phyloP scores from a whole-genome alignment of 2,888 invertebrate species.

The Sialis fuliginosa region DNA sequence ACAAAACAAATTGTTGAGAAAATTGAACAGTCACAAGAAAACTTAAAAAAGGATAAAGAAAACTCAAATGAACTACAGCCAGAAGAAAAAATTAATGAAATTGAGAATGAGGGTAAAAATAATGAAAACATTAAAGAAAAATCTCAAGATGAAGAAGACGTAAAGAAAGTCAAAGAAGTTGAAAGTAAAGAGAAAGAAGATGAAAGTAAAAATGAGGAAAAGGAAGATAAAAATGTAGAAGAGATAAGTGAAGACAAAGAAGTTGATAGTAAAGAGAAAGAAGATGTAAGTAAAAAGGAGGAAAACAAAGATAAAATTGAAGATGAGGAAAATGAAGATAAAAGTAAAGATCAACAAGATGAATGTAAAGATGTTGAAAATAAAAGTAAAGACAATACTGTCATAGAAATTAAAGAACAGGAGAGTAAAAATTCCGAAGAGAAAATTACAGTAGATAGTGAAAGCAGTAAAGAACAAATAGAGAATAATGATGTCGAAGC shows the following conservation, averaged over 20 bases:
- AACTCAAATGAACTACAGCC: neutral
- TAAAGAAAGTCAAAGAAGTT: slow-evolving; percentile 18
- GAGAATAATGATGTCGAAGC: neutral
- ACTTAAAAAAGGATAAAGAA: slow-evolving; percentile 1
- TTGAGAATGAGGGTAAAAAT: neutral
- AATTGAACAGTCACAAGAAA: slow-evolving; percentile 11
- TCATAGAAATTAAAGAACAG: neutral
- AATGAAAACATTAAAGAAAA: slow-evolving; percentile 24
- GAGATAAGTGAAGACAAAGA: slow-evolving; percentile 14
- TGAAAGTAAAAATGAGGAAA: slow-evolving; percentile 26
- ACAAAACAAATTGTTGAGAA: slow-evolving; percentile 2
- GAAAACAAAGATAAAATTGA: slow-evolving; percentile 7
- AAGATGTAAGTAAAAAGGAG: slow-evolving; percentile 12
- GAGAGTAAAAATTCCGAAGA: neutral
- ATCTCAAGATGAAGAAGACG: slow-evolving; percentile 17
- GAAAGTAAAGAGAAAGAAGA: slow-evolving; percentile 25
- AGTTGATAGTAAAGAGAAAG: slow-evolving; percentile 11
- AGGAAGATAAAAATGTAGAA: slow-evolving; percentile 12
- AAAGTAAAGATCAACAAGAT: slow-evolving; percentile 2
- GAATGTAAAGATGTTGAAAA: slow-evolving; percentile 20
- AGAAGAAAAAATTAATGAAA: slow-evolving; percentile 10
- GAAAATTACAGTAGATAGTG: neutral
- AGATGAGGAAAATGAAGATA: slow-evolving; percentile 13
- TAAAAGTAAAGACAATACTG: slow-evolving; percentile 20
- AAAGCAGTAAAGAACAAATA: neutral